These are phyloP conservation scores for Daboia siamensis DNA, from an alignment of 2,113 vertebrate species.

Conservation along the genomic window DNA sequence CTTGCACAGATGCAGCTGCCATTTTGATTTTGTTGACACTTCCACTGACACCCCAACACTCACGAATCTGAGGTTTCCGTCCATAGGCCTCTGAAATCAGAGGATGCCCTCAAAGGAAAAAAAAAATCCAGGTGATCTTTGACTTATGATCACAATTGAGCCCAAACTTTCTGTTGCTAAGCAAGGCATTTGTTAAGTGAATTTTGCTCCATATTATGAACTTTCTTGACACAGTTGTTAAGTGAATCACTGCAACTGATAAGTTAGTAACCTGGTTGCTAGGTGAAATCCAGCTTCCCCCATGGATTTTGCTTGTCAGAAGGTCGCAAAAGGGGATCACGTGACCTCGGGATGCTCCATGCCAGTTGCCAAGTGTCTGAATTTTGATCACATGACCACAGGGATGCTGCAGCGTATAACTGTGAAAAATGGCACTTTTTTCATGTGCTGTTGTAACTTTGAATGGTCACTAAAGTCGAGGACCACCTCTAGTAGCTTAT, in stretches of 20 bases:
- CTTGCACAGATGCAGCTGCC: not conserved
- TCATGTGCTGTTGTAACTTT: not conserved
- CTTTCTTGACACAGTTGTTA: not conserved
- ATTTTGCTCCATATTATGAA: not conserved
- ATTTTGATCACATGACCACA: not conserved
- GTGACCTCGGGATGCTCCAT: rapidly evolving
- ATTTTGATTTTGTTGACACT: not conserved
- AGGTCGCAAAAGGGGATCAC: not conserved
- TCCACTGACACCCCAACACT: not conserved
- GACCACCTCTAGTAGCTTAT: not conserved
- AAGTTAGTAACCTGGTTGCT: not conserved
- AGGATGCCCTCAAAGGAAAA: not conserved
- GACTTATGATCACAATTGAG: not conserved
- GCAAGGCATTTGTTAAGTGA: not conserved
- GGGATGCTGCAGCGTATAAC: not conserved
- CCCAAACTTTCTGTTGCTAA: not conserved
- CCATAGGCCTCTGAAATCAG: not conserved
- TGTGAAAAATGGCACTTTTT: not conserved
- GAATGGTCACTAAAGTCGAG: not conserved
- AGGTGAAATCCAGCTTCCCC: not conserved
- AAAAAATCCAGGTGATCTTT: not conserved
- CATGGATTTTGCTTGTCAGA: not conserved
- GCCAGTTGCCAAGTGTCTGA: not conserved
- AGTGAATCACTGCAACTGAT: not conserved
- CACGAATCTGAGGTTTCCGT: not conserved